Evolutionary conservation across 2,113 vertebrate species (phyloP), one percentile per base, ranked within the genome.

Genomic region (Stigmatopora argus): DNA sequence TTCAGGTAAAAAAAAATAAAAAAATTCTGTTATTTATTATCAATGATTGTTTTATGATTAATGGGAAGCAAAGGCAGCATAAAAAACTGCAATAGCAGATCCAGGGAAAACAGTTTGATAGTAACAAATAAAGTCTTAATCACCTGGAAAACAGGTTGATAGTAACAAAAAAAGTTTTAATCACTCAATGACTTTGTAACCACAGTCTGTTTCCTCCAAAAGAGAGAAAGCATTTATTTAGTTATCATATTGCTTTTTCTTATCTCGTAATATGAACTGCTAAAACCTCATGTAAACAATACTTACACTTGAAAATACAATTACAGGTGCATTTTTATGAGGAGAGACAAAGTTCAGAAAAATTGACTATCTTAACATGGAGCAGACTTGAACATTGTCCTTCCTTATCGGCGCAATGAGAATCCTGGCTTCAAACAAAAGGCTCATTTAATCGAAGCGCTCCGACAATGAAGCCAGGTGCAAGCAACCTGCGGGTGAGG

Each of bases 401-500:
- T 52, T 19, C 53, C 72, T 83, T 83, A 85, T 86, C 71, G 75
- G 14, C 19, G 31, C 59, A 66, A 21, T 76, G 62, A 75, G 69
- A 73, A 63, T 17, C 12, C 61, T 47, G 59, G 13, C 65, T 63
- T 66, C 35, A 66, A 67, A 72, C 64, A n/a, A 72, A 70, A 53
- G 34, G 14, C 7, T 17, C 65, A 74, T 70, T 86, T 56, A 14
- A 7, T 59, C n/a, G n/a, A 48, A 73, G 15, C 72, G 26, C 53
- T 59, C 58, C 44, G 64, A 85, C 31, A 62, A 90, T 90, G 90
- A 88, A 80, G 71, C 72, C 49, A 9, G 52, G 18, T 55, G 75
- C 74, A 0, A 21, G 78, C 21, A 51, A 18, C 55, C 69, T 92
- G 12, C 80, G 10, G 5, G 63, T 84, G 34, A 87, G 69, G 41